Conservation (phyloP, 2,797 vertebrate genomes). For the Molossus alvarezi region DNA sequence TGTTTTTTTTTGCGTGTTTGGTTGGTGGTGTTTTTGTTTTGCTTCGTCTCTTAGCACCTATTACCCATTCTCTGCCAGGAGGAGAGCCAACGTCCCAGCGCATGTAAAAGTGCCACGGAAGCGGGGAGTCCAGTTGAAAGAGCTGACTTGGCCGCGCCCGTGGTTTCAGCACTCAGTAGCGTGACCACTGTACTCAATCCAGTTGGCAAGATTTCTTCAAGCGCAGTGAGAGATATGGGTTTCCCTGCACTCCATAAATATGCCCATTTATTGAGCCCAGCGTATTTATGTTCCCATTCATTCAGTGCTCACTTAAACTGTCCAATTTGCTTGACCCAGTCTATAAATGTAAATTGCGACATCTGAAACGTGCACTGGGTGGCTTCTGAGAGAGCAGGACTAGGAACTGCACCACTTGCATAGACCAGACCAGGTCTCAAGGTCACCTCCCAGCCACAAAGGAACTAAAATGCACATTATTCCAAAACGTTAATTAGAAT, state of each 20-base stretch:
- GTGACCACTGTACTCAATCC: neutral
- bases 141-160: neutral
- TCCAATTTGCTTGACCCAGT: slow-evolving; percentile 77
- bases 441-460: neutral
- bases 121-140: neutral
- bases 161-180: slow-evolving; percentile 54
- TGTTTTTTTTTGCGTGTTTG: neutral
- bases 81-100: neutral
- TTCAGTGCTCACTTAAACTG: slow-evolving; percentile 78
- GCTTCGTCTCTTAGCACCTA: neutral
- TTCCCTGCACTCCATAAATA: slow-evolving; percentile 81
- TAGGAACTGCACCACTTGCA: neutral
- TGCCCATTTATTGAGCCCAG: slow-evolving; percentile 77
- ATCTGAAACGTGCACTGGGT: slow-evolving; percentile 54
- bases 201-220: slow-evolving; percentile 42
- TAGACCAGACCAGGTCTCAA: neutral
- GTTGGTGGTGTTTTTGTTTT: neutral
- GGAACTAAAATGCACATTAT: neutral
- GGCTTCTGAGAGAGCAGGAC: neutral
- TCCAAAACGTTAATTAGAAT: slow-evolving; percentile 30
- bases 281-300: slow-evolving; percentile 77
- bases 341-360: slow-evolving; percentile 82
- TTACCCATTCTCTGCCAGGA: neutral
- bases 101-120: neutral
- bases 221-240: slow-evolving; percentile 66